Conservation (phyloP, 2,888 invertebrate species). For the Andricus quercusramuli region DNA sequence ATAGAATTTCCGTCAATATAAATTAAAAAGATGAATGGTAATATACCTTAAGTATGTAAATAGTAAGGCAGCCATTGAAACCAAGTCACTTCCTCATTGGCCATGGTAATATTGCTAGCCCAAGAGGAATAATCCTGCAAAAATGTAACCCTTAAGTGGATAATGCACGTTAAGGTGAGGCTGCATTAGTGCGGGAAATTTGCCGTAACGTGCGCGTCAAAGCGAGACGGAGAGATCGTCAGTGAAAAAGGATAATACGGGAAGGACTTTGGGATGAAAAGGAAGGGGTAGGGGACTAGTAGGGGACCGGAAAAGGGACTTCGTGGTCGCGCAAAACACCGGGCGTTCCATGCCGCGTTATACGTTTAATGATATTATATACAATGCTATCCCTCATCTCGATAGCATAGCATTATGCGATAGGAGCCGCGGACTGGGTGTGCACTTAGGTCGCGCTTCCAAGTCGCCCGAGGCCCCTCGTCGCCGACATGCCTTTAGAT, state of each 20-base stretch:
- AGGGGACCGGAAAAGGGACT: slow-evolving; percentile 53
- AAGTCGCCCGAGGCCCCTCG: slow-evolving; percentile 49
- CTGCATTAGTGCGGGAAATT: slow-evolving; percentile 16
- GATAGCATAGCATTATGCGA: slow-evolving; percentile 62
- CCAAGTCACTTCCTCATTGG: no score
- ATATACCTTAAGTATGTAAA: no score
- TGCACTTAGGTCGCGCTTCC: slow-evolving; percentile 46
- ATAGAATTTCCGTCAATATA: no score
- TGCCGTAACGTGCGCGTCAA: neutral
- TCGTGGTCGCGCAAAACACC: slow-evolving; percentile 37
- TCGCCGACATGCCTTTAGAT: slow-evolving; percentile 48
- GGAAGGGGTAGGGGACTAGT: slow-evolving; percentile 35
- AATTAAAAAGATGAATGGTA: no score
- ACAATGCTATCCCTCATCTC: slow-evolving; percentile 69
- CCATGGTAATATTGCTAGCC: neutral
- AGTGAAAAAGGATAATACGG: slow-evolving; percentile 42
- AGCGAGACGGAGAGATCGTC: slow-evolving; percentile 29
- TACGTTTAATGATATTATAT: slow-evolving; percentile 64
- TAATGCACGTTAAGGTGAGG: neutral
- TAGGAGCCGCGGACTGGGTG: slow-evolving; percentile 48
- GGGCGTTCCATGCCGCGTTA: slow-evolving; percentile 49
- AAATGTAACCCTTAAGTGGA: slow-evolving; percentile 3
- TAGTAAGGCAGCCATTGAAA: no score
- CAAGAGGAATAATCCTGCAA: neutral
- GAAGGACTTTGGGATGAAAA: slow-evolving; percentile 42